phyloP scores from a whole-genome alignment of 2,888 invertebrate species.

The Leucania comma region DNA sequence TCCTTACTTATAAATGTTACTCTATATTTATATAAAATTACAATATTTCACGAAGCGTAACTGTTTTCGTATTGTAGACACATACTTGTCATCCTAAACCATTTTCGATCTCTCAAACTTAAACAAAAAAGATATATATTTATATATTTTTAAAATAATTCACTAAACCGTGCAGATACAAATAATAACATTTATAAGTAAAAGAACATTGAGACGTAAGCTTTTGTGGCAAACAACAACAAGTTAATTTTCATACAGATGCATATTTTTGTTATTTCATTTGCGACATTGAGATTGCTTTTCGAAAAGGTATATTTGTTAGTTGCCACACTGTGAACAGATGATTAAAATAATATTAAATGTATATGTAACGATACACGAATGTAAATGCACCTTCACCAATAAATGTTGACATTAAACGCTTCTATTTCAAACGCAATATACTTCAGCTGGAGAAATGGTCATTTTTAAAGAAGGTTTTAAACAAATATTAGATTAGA shows the following conservation, averaged over 20 bases:
- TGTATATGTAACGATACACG: constrained; percentile 62
- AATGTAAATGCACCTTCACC: constrained; percentile 88
- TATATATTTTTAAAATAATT: constrained; percentile 26
- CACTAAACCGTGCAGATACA: constrained; percentile 38
- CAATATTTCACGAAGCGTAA: constrained; percentile 60
- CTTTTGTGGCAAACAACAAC: constrained; percentile 36
- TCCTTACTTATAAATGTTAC: constrained; percentile 63
- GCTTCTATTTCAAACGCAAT: constrained; percentile 62
- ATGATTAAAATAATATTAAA: constrained; percentile 54
- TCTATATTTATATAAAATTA: constrained; percentile 61
- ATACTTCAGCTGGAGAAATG: constrained; percentile 59
- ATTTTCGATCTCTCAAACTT: constrained; percentile 39
- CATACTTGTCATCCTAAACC: constrained; percentile 37
- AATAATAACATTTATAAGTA: constrained; percentile 64
- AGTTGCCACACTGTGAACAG: constrained; percentile 42
- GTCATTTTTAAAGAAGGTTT: background rate
- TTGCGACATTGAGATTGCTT: constrained; percentile 22
- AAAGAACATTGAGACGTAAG: constrained; percentile 40
- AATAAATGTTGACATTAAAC: constrained; percentile 68
- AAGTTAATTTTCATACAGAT: constrained; percentile 12
- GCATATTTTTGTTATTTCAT: background rate
- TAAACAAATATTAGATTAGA: background rate
- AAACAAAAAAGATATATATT: constrained; percentile 19
- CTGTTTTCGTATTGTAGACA: constrained; percentile 59
- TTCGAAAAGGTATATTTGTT: constrained; percentile 21